A percentile compares a stretch with the other conserved stretches of the same genome.
These are phyloP conservation scores for Cyprinodon brontotheroides DNA, from an alignment of 2,113 vertebrate genomes.

Conservation along the genomic window DNA sequence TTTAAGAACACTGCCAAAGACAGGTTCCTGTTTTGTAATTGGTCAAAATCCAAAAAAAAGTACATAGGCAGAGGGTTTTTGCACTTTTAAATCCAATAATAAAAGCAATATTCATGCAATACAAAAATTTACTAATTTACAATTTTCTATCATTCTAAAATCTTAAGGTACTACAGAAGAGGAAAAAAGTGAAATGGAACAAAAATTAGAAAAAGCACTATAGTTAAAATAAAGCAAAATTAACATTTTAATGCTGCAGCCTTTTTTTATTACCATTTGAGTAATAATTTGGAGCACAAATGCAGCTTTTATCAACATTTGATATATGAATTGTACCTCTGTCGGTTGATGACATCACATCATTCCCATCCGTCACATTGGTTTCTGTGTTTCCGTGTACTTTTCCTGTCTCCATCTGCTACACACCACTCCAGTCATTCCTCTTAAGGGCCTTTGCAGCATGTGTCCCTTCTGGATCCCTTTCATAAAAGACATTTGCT, in stretches of 20 bases:
- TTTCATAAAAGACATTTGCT: slow-evolving; percentile 55
- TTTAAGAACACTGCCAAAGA: not conserved
- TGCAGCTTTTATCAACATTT: not conserved
- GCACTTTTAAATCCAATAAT: not conserved
- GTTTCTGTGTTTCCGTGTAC: not conserved
- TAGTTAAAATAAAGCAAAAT: too few species aligned
- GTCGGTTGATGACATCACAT: not conserved
- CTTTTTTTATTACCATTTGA: too few species aligned
- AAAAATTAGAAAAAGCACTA: too few species aligned
- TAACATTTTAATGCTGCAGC: too few species aligned
- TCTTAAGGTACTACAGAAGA: too few species aligned
- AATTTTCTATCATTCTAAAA: too few species aligned
- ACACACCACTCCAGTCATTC: not conserved
- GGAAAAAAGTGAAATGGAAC: too few species aligned
- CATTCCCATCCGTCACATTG: not conserved
- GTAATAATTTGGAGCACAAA: too few species aligned
- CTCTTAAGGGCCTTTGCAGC: slow-evolving; percentile 40
- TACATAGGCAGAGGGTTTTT: not conserved
- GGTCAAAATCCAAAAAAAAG: not conserved
- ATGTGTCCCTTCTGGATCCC: slow-evolving; percentile 52
- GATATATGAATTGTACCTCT: not conserved
- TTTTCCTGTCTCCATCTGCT: not conserved
- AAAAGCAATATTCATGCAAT: too few species aligned
- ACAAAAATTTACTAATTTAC: too few species aligned
- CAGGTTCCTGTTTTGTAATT: not conserved